Percentiles rank a stretch among this genome's conserved stretches.
Conservation (phyloP, 2,797 vertebrate species). For the Poeciliopsis infans region DNA sequence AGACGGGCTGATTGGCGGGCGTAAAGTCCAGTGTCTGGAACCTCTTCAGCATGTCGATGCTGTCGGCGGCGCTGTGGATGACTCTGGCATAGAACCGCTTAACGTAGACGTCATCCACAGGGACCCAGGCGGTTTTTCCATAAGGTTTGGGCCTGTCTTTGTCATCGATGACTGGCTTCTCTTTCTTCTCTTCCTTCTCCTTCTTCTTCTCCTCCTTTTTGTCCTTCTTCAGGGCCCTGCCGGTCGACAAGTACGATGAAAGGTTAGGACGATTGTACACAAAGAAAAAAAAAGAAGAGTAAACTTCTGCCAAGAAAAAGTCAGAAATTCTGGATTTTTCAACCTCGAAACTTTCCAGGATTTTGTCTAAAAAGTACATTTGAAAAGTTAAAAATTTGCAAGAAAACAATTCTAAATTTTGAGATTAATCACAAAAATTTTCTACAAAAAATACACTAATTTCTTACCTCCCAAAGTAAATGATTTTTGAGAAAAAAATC, state of each 20-base stretch:
- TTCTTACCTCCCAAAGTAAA: too few species aligned
- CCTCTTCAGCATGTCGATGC: constrained; percentile 87
- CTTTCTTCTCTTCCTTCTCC: constrained; percentile 48
- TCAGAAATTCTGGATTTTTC: too few species aligned
- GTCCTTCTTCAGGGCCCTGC: constrained; percentile 73
- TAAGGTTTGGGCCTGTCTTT: constrained; percentile 68
- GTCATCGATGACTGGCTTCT: constrained; percentile 72
- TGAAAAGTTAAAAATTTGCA: too few species aligned
- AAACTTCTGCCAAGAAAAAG: too few species aligned
- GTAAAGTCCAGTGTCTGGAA: constrained; percentile 90
- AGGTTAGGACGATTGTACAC: too few species aligned
- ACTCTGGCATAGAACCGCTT: constrained; percentile 80
- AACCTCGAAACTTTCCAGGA: too few species aligned
- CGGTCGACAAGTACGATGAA: not conserved
- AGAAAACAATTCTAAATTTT: too few species aligned
- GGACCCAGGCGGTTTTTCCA: constrained; percentile 77
- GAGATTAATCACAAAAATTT: too few species aligned
- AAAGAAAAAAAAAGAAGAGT: too few species aligned
- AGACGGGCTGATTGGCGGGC: constrained; percentile 80
- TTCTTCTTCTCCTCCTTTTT: constrained; percentile 56
- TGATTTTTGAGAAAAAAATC: too few species aligned
- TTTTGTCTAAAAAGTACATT: too few species aligned
- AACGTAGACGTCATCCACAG: constrained; percentile 91
- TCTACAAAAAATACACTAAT: too few species aligned
- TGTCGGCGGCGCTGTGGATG: constrained; percentile 65